phyloP scores from a whole-genome alignment of 2,113 vertebrate species.

The Chaetura pelagica region DNA sequence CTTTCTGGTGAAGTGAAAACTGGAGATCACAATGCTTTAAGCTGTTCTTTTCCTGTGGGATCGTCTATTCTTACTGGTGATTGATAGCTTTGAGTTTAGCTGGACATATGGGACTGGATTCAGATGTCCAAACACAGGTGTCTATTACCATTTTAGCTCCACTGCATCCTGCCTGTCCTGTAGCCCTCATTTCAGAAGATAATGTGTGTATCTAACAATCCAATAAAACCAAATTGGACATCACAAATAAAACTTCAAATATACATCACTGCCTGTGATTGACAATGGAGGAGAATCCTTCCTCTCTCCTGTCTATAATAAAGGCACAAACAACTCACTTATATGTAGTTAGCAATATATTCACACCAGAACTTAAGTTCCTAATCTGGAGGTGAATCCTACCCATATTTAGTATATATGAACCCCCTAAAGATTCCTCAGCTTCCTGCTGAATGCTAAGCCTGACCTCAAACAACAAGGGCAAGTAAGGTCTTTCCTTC shows the following conservation, averaged over 20 bases:
- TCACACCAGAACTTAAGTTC: neutral
- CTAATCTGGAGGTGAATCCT: neutral
- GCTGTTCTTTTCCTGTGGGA: neutral
- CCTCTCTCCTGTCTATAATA: neutral
- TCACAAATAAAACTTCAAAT: neutral
- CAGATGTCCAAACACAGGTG: neutral
- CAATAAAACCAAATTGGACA: neutral
- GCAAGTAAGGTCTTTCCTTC: neutral
- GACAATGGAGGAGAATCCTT: neutral
- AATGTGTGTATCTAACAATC: neutral
- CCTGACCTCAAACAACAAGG: neutral
- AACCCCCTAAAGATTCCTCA: neutral
- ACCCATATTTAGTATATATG: neutral
- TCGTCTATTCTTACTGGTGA: neutral
- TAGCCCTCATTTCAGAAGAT: neutral
- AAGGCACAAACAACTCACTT: neutral
- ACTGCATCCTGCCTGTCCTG: neutral
- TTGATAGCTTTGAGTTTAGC: neutral
- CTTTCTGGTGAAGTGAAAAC: neutral
- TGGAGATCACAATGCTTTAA: neutral
- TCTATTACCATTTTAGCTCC: neutral
- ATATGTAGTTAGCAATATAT: neutral
- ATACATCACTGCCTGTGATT: neutral
- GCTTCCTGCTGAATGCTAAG: neutral
- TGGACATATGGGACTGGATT: rapidly evolving